These are phyloP conservation scores for Drosophila setifemur DNA, from an alignment of 1,140 invertebrate species.

Conservation along the genomic window DNA sequence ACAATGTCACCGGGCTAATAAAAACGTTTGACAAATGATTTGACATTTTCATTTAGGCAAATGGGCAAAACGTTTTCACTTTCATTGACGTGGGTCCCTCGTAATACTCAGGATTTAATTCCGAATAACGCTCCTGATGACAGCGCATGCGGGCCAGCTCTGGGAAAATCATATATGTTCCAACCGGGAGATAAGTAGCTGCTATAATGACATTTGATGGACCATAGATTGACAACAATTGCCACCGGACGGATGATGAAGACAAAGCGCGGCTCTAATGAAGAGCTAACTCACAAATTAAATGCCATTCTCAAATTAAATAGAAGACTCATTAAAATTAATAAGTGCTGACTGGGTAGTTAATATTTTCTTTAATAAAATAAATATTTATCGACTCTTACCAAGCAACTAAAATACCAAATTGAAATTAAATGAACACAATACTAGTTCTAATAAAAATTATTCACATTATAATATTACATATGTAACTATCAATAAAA, in stretches of 20 bases:
- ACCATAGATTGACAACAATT: constrained; percentile 60
- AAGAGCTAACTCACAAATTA: constrained; percentile 12
- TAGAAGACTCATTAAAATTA: background rate
- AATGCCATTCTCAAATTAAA: background rate
- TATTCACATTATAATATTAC: no score
- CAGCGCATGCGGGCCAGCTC: constrained; percentile 63
- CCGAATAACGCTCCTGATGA: constrained; percentile 42
- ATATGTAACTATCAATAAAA: no score
- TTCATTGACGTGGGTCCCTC: constrained; percentile 23
- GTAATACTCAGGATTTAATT: constrained; percentile 28
- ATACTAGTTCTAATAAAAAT: no score
- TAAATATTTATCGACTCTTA: background rate
- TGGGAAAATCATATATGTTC: constrained; percentile 12
- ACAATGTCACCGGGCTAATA: constrained; percentile 53
- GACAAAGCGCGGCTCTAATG: constrained; percentile 28
- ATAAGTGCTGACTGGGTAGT: background rate
- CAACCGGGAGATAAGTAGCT: constrained; percentile 10
- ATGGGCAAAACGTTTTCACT: constrained; percentile 51
- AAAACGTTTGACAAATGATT: constrained; percentile 74
- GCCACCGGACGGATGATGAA: constrained; percentile 19
- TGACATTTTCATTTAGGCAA: constrained; percentile 71
- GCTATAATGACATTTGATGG: constrained; percentile 30
- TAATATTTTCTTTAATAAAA: background rate
- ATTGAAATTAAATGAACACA: no score
- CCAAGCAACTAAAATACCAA: no score